Base-by-base conservation (phyloP, 2,888 invertebrate species). In the Drosophila nr. perissopoda region DNA sequence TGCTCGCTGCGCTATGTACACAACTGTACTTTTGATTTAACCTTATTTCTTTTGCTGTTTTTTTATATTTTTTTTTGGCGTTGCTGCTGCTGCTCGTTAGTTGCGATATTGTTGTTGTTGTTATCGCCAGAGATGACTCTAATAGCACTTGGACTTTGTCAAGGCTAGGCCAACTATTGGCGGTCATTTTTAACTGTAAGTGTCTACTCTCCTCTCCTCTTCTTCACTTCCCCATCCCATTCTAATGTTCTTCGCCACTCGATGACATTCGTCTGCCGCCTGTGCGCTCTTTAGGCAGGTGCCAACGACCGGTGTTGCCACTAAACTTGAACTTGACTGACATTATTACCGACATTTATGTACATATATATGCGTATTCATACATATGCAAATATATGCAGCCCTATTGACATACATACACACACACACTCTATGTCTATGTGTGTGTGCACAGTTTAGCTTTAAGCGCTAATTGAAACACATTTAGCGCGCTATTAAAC, bases 11-110 rank as follows among this genome's bases (percentile, higher is more conserved):
- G 82, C 90, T 88, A 84, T 88, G 88, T 90, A 90, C 91, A 91
- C 91, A 91, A 91, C 91, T 91, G 91, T 91, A 91, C 91, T 91
- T 91, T 90, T 88, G 91, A 91, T 90, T 91, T 91, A 90, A 91
- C 89, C 91, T 91, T 90, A 90, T 91, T 91, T 91, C 90, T 89
- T 83, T 88, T 70, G 70, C 76, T 82, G 74, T 83, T 81, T 81
- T 73, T 83, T 82, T 78, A 21, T 27, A 36, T 18, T 11, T 27
- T 36, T 27, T 54, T 25, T 53, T 25, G 36, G 82, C 82, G 83
- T 83, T 64, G 53, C 42, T 71, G 56, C 48, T 73, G 77, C 74
- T 73, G 73, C 68, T 75, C 40, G 70, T 60, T 61, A 63, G 67
- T 68, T 79, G 64, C 36, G 38, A 16, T 78, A 65, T 74, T 74